Evolutionary conservation across 2,797 vertebrate species (phyloP).

Genomic region (Mallotus villosus): DNA sequence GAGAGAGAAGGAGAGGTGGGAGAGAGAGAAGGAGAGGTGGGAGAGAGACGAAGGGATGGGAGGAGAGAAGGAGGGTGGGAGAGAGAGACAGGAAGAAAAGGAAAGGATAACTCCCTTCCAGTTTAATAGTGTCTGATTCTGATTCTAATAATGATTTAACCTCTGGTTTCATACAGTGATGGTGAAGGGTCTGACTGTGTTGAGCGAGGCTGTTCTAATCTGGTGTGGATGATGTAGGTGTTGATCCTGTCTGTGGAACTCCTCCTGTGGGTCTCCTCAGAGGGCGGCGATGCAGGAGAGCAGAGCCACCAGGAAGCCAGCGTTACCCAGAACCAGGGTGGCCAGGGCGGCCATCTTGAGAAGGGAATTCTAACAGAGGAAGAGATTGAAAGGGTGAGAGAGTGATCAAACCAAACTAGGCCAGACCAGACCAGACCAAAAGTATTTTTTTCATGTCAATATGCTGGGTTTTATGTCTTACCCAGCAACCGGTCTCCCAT

Average conservation of each 20-base stretch:
- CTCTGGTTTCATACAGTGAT: background rate
- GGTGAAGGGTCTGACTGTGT: background rate
- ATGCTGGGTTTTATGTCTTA: background rate
- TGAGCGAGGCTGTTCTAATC: background rate
- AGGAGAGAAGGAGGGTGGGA: too few species aligned
- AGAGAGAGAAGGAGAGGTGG: too few species aligned
- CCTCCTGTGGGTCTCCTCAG: slow-evolving; percentile 9
- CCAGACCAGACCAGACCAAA: background rate
- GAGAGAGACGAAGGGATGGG: too few species aligned
- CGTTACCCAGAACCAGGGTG: slow-evolving; percentile 35
- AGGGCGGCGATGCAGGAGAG: slow-evolving; percentile 23
- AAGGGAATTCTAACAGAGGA: slow-evolving; percentile 13
- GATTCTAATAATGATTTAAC: background rate
- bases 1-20: too few species aligned
- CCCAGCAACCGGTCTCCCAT: background rate
- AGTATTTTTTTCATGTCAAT: background rate
- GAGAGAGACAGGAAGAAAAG: too few species aligned
- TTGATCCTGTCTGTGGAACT: background rate
- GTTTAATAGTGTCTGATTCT: background rate
- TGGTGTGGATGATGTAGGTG: background rate
- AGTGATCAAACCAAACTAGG: background rate
- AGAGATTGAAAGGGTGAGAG: slow-evolving; percentile 1
- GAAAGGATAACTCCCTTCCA: background rate
- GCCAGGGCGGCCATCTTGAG: slow-evolving; percentile 29
- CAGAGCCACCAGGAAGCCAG: slow-evolving; percentile 20